Base-by-base conservation (phyloP, 2,888 invertebrate genomes). In the Chydorus sphaericus region DNA sequence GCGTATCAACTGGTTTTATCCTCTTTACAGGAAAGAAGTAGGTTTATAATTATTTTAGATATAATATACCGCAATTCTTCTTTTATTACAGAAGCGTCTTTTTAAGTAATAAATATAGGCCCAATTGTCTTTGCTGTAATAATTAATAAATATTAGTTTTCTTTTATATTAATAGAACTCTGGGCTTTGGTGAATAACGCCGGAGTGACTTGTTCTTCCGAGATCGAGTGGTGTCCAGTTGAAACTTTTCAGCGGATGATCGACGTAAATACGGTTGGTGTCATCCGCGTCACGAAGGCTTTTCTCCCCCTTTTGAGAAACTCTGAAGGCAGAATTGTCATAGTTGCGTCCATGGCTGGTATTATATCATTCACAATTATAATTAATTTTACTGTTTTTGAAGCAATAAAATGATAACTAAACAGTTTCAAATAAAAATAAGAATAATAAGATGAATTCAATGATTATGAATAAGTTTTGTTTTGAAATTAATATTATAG, bases 161-260 rank as follows among this genome's bases (percentile, higher is more conserved):
- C 14, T 10, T 30, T 31, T 56, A 39, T 44, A 28, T 26, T 44
- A 59, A 0, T 60, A 73, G 73, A 63, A 31, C 61, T 75, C 18
- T 74, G 73, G 74, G 73, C 70, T 4, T 59, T 75, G n/a, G 71
- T 75, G 4, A 74, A 74, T 66, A 75, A 74, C 64, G 74, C 75
- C 3, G 75, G 74, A 1, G 65, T 74, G 6, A 69, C 70, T 39
- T 64, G 65, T 57, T 66, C 68, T 50, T 71, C 72, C 0, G 72
- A 72, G 54, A 66, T 73, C 38, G 75, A 75, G 58, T 71, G 73
- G 67, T 66, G 70, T 48, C 66, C 71, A 3, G 63, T 73, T 60
- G 68, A 69, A 11, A 66, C 68, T 51, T 73, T 69, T 62, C 59
- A 62, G 3, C 10, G 28, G 44, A 62, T 65, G 54, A 62, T 67